Evolutionary conservation across 1,140 invertebrate genomes (phyloP).

Genomic region (Cepaea nemoralis): DNA sequence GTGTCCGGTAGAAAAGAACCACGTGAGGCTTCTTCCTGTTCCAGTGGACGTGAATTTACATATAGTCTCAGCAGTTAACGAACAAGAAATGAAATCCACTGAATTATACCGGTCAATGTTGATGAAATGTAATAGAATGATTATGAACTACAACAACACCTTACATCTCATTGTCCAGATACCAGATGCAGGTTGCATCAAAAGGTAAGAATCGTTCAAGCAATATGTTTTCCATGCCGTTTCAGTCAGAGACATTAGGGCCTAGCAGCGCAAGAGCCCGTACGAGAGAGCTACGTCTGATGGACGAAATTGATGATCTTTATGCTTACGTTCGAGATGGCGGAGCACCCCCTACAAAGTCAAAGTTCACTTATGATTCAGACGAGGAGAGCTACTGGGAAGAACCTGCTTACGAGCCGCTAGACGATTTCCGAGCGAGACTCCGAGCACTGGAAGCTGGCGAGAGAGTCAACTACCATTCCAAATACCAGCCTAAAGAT

Average conservation of each 20-base stretch:
- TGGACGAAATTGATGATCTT: slow-evolving; percentile 96
- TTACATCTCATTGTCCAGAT: slow-evolving; percentile 75
- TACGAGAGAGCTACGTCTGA: slow-evolving; percentile 76
- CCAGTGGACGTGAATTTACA: slow-evolving; percentile 89
- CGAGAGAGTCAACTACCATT: slow-evolving; percentile 44
- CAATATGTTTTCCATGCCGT: slow-evolving; percentile 58
- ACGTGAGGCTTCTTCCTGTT: slow-evolving; percentile 82
- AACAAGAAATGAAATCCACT: slow-evolving; percentile 83
- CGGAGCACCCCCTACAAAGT: slow-evolving; percentile 78
- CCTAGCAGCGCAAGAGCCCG: slow-evolving; percentile 50
- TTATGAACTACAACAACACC: slow-evolving; percentile 86
- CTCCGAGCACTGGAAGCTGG: slow-evolving; percentile 57
- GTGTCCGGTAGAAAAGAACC: slow-evolving; percentile 78
- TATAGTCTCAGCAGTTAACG: slow-evolving; percentile 85
- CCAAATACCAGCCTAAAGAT: slow-evolving; percentile 48
- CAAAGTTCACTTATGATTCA: slow-evolving; percentile 61
- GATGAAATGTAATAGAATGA: slow-evolving; percentile 83
- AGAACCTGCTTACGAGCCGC: slow-evolving; percentile 67
- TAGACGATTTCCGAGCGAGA: slow-evolving; percentile 62
- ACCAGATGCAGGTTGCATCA: slow-evolving; percentile 56
- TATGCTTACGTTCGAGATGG: slow-evolving; percentile 92
- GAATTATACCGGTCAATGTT: slow-evolving; percentile 85
- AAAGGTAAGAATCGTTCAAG: slow-evolving; percentile 64
- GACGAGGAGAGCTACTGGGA: slow-evolving; percentile 69
- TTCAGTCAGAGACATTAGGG: slow-evolving; percentile 67